phyloP scores from a whole-genome alignment of 1,140 invertebrate genomes.

The Camponotus floridanus region DNA sequence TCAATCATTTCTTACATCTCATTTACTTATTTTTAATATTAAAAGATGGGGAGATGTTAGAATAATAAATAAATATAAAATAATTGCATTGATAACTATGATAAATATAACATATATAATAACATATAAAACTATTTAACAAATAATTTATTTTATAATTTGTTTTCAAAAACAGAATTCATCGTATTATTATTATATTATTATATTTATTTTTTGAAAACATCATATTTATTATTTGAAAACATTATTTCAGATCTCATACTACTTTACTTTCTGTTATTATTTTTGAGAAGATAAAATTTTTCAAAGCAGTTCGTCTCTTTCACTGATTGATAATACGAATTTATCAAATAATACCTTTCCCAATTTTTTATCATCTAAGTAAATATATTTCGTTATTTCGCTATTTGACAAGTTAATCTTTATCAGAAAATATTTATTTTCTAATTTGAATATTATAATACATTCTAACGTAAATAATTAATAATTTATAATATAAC shows the following conservation, averaged over 20 bases:
- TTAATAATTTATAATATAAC: background rate
- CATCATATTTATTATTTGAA: background rate
- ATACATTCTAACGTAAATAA: constrained; percentile 5
- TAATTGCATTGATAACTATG: background rate
- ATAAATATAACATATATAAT: background rate
- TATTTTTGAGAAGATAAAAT: constrained; percentile 16
- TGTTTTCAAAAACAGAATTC: background rate
- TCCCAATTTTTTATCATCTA: background rate
- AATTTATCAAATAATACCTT: background rate
- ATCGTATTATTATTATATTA: no score
- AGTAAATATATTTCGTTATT: background rate
- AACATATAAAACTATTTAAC: background rate
- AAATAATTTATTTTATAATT: background rate
- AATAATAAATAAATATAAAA: background rate
- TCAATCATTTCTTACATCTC: background rate
- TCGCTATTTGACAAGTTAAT: background rate
- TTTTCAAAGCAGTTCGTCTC: background rate
- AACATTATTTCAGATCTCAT: background rate
- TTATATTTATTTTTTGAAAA: background rate
- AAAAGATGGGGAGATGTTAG: background rate
- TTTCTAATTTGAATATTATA: constrained; percentile 16
- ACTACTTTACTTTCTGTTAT: background rate
- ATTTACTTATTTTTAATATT: background rate
- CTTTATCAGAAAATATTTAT: background rate
- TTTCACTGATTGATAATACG: background rate